These are phyloP conservation scores for Zaprionus davidi DNA, from an alignment of 1,140 invertebrate genomes.

Conservation along the genomic window DNA sequence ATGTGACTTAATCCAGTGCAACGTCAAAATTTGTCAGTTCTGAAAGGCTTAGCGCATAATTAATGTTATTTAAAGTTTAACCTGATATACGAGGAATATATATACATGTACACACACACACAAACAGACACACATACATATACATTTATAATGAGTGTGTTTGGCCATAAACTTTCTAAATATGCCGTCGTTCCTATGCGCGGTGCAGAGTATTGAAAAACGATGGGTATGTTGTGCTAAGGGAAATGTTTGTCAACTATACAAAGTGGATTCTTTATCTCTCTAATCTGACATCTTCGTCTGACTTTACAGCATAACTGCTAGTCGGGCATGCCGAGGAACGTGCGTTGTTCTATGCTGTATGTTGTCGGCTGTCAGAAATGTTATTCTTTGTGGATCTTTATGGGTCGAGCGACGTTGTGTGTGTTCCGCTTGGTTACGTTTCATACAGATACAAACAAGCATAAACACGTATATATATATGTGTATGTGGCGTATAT, in stretches of 20 bases:
- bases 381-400: conserved; percentile 45
- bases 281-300: background rate
- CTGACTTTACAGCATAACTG: conserved; percentile 4
- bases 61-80: conserved; percentile 59
- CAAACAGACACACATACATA: background rate
- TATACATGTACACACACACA: background rate
- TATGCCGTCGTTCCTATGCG: conserved; percentile 42
- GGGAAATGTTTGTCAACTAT: background rate
- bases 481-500: background rate
- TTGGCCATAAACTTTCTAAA: conserved; percentile 50
- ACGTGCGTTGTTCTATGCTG: conserved; percentile 24
- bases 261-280: no score
- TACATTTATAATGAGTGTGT: conserved; percentile 20
- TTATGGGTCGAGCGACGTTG: conserved; percentile 37
- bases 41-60: conserved; percentile 54
- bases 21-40: conserved; percentile 58
- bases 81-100: conserved; percentile 21
- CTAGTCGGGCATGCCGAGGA: background rate
- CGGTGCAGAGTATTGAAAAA: background rate
- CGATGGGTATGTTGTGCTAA: background rate
- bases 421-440: conserved; percentile 30
- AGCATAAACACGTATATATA: conserved; percentile 8
- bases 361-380: conserved; percentile 48
- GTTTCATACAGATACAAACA: conserved; percentile 5
- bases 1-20: conserved; percentile 57